Base-by-base conservation (phyloP, 2,888 invertebrate species). In the Heteropelma amictum region DNA sequence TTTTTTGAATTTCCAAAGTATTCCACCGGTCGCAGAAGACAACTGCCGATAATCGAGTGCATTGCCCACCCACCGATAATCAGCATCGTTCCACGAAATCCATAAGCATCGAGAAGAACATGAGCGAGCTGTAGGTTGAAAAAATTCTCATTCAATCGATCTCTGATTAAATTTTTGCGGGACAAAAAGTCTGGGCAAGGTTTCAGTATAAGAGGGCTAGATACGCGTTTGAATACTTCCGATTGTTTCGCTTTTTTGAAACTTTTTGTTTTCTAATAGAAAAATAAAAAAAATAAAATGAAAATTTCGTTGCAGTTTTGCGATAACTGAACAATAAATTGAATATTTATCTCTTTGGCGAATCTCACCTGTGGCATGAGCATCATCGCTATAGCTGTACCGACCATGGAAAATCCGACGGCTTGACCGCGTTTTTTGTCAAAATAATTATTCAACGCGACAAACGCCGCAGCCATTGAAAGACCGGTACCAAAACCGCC, bases 341-440 rank as follows among this genome's bases (percentile, higher is more conserved):
- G n/a, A n/a, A n/a, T n/a, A n/a, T n/a, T n/a, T n/a, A n/a, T n/a
- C n/a, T n/a, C 21, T 10, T 17, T 10, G 7, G 21, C 10, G 10
- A 45, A 49, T 56, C 23, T 65, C 56, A 85, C 91, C 85, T 95
- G 95, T 0, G 95, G 95, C 93, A 95, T 94, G 72, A 95, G 91
- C 91, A 95, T 93, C 90, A 95, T 92, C 2, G 95, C 95, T 80
- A 95, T 91, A 3, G 95, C 94, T 0, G 95, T 95, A 0, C 95
- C 95, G 0, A 95, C 95, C 92, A 95, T 93, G 0, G 95, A 95
- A 21, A 95, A 90, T 0, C 95, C 95, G 5, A 95, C 94, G 0
- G 95, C 95, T 86, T 95, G 95, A 0, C 95, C 95, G 19, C 95
- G 92, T 86, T 93, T 93, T 86, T 93, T 93, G 12, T 93, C 91